Evolutionary conservation across 64 coral and sea anemone genomes (phyloP).

Genomic region (Astreopora myriophthalma): DNA sequence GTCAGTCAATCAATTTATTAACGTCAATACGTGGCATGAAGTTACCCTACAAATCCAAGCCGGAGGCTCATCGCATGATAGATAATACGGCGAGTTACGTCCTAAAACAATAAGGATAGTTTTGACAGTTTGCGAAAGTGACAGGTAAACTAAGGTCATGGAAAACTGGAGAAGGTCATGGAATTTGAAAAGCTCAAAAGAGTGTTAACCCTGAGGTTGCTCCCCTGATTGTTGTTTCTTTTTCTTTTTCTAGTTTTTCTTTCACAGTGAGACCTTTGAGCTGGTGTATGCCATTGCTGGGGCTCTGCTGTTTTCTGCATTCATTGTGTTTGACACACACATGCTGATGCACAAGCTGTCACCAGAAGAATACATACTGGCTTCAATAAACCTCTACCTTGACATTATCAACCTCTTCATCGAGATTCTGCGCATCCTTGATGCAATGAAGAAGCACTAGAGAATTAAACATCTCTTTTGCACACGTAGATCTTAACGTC

Average conservation of each 20-base stretch:
- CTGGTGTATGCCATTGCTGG: slow-evolving; percentile 88
- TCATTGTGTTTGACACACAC: slow-evolving; percentile 97
- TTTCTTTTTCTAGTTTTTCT: slow-evolving; percentile 81
- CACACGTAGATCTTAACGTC: no score
- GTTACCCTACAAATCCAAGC: no score
- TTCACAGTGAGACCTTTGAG: slow-evolving; percentile 96
- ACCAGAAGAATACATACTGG: slow-evolving; percentile 94
- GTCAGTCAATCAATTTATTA: no score
- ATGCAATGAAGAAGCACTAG: slow-evolving; percentile 92
- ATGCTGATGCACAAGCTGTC: slow-evolving; percentile 98
- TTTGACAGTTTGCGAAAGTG: no score
- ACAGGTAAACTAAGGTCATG: no score
- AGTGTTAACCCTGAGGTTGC: no score
- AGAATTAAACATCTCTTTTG: neutral
- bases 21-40: no score
- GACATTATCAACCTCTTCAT: slow-evolving; percentile 98
- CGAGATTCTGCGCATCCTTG: slow-evolving; percentile 92
- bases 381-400: slow-evolving; percentile 98
- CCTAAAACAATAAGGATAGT: no score
- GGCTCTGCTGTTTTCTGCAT: slow-evolving; percentile 93
- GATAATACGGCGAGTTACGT: no score
- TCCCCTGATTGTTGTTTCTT: neutral
- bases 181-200: no score
- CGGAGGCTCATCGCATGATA: no score
- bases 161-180: no score